phyloP scores from a whole-genome alignment of 2,113 vertebrate species.

The Hymenochirus boettgeri region DNA sequence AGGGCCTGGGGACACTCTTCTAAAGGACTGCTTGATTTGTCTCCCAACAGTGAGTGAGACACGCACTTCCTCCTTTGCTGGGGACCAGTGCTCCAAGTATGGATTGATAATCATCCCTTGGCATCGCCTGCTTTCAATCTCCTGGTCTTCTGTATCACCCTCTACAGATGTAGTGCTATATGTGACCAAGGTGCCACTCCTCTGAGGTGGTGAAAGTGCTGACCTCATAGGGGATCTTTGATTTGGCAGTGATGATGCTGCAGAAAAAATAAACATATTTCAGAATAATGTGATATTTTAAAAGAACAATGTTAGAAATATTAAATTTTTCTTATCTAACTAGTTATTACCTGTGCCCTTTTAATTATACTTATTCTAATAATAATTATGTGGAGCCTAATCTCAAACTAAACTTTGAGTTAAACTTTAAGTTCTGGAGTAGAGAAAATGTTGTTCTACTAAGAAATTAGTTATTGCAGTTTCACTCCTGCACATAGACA shows the following conservation, averaged over 20 bases:
- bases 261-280: slow-evolving; percentile 22
- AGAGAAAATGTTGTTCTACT: too few relatives aligned
- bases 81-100: slow-evolving; percentile 38
- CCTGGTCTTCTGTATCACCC: slow-evolving; percentile 37
- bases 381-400: neutral
- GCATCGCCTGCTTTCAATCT: slow-evolving; percentile 33
- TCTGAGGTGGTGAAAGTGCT: slow-evolving; percentile 33
- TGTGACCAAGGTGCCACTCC: slow-evolving; percentile 38
- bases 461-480: neutral
- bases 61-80: slow-evolving; percentile 34
- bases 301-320: neutral
- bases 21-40: slow-evolving; percentile 38
- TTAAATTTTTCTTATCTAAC: neutral
- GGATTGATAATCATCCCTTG: slow-evolving; percentile 40
- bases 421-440: too few relatives aligned
- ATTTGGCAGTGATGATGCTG: slow-evolving; percentile 42
- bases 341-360: neutral
- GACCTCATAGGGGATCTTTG: slow-evolving; percentile 34
- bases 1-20: slow-evolving; percentile 33
- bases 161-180: slow-evolving; percentile 39
- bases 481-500: slow-evolving; percentile 2
- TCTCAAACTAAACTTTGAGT: neutral
- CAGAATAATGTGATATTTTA: neutral
- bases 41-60: slow-evolving; percentile 35
- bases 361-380: neutral